A percentile compares a stretch with the other conserved stretches of the same genome.
These are phyloP conservation scores for Ianthella basta DNA, from an alignment of 37 sponge, comb jelly and placozoan genomes.

Conservation along the genomic window DNA sequence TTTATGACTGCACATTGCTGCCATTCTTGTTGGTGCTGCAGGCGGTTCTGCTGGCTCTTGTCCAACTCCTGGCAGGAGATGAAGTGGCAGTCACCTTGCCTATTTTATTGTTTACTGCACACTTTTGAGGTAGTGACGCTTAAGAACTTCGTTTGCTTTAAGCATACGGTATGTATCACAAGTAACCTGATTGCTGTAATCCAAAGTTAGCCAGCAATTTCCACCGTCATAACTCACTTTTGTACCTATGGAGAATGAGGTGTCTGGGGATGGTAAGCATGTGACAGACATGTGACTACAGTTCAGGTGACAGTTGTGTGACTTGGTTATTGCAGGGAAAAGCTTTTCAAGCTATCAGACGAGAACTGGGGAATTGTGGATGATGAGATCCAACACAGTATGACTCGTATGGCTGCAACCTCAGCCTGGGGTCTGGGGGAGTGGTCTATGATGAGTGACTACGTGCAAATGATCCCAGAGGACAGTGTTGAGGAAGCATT, in stretches of 20 bases:
- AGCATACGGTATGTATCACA: no score
- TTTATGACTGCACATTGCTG: no score
- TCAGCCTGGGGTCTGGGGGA: slow-evolving; percentile 96
- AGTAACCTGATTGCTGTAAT: no score
- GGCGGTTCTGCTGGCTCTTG: no score
- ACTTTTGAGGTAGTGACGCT: no score
- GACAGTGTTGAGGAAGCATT: slow-evolving; percentile 75
- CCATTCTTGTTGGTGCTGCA: no score
- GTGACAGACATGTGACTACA: background rate
- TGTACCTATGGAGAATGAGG: slow-evolving; percentile 87
- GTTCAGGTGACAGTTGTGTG: background rate
- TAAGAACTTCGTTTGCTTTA: no score
- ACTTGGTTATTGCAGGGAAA: slow-evolving; percentile 30
- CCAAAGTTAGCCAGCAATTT: no score
- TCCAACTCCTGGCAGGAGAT: no score
- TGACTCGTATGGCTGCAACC: slow-evolving; percentile 90
- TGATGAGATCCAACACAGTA: slow-evolving; percentile 69
- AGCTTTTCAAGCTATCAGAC: slow-evolving; percentile 70
- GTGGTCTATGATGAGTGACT: slow-evolving; percentile 89
- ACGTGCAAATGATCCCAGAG: slow-evolving; percentile 66
- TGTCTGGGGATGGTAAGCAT: slow-evolving; percentile 91
- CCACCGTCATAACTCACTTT: no score
- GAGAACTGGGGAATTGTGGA: slow-evolving; percentile 83
- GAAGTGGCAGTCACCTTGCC: no score
- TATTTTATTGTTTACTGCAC: no score